Conservation (phyloP, 1,140 invertebrate species). For the Lerema accius region DNA sequence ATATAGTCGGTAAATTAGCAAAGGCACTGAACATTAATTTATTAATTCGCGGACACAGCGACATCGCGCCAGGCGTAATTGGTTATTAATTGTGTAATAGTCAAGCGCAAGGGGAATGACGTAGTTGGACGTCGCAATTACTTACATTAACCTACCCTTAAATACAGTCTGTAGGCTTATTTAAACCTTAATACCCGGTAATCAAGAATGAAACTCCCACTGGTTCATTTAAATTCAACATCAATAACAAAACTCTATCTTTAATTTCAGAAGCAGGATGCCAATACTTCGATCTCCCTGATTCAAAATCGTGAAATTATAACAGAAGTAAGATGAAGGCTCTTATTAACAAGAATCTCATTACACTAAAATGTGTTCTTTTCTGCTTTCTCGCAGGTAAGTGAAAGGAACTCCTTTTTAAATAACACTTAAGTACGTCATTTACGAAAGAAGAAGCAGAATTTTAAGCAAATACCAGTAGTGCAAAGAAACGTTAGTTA, state of each 20-base stretch:
- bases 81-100: slow-evolving; percentile 14
- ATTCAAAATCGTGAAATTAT: slow-evolving; percentile 41
- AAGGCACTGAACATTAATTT: neutral
- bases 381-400: slow-evolving; percentile 80
- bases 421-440: too few relatives aligned
- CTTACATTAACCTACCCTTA: too few relatives aligned
- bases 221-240: too few relatives aligned
- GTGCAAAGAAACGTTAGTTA: slow-evolving; percentile 1
- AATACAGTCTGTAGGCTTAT: too few relatives aligned
- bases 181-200: too few relatives aligned
- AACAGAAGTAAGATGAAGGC: slow-evolving; percentile 56
- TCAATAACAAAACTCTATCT: slow-evolving; percentile 3
- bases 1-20: neutral
- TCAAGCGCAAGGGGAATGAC: neutral
- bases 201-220: too few relatives aligned
- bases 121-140: neutral
- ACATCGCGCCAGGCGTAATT: neutral
- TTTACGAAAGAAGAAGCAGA: neutral
- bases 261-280: slow-evolving; percentile 64
- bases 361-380: slow-evolving; percentile 79
- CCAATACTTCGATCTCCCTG: slow-evolving; percentile 36
- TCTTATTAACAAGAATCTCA: slow-evolving; percentile 75
- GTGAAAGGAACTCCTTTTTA: too few relatives aligned
- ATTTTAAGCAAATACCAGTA: too few relatives aligned
- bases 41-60: neutral